Evolutionary conservation across 2,888 invertebrate genomes (phyloP).

Genomic region (Eupithecia exiguata): DNA sequence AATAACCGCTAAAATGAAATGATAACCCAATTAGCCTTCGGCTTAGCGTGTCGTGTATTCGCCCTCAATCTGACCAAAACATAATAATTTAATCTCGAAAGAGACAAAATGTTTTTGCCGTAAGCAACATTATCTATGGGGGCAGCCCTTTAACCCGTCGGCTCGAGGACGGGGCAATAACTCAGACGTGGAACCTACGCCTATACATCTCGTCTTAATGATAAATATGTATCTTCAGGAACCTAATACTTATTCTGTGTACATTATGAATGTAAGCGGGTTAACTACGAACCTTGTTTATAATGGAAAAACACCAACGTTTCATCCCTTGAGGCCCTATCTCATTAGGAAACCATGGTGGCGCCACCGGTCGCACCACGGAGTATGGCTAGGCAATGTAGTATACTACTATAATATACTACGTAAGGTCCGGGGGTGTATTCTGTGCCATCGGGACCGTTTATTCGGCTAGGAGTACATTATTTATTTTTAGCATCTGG

Average conservation of each 20-base stretch:
- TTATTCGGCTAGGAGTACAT: too few species aligned
- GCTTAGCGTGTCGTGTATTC: conserved; percentile 1
- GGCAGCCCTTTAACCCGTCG: neutral
- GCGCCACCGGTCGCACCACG: too few species aligned
- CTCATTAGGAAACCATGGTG: too few species aligned
- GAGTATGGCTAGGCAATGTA: too few species aligned
- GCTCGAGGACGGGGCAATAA: neutral
- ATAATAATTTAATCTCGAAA: conserved; percentile 11
- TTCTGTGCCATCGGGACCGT: too few species aligned
- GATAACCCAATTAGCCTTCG: neutral
- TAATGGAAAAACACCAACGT: too few species aligned
- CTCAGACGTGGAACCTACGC: neutral
- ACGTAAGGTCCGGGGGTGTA: too few species aligned
- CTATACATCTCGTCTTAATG: neutral
- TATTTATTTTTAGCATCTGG: too few species aligned
- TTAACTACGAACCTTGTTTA: too few species aligned
- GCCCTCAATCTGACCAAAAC: conserved; percentile 5
- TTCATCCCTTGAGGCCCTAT: too few species aligned
- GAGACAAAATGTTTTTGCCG: conserved; percentile 11
- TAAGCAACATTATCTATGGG: conserved; percentile 7
- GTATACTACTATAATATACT: too few species aligned
- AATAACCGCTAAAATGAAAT: neutral
- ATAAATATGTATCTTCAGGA: neutral
- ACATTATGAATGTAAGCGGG: neutral
- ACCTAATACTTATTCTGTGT: neutral